These are phyloP conservation scores for Oopsacas minuta DNA, from an alignment of 37 sponge, comb jelly and placozoan species.

Conservation along the genomic window DNA sequence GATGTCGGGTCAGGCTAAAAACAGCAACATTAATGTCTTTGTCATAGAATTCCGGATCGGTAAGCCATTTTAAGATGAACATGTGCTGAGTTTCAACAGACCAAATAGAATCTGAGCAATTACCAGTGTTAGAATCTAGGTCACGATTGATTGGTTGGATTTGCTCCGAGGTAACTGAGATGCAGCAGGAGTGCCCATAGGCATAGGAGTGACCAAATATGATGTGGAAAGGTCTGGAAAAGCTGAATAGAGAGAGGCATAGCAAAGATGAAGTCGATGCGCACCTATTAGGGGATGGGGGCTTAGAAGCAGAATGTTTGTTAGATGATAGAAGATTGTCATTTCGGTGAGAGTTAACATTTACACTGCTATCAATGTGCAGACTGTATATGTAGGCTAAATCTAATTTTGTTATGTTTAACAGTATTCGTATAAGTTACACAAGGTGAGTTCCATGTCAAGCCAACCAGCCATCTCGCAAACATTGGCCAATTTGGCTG, in stretches of 20 bases:
- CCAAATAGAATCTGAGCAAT: not conserved
- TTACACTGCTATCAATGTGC: not conserved
- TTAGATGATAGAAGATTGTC: not conserved
- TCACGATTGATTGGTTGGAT: not conserved
- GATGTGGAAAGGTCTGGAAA: not conserved
- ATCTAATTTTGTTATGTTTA: not conserved
- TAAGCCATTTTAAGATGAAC: not conserved
- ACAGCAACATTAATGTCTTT: not conserved
- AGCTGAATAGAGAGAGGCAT: not conserved
- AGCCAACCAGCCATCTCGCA: no score
- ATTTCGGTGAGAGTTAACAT: not conserved
- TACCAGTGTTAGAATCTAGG: not conserved
- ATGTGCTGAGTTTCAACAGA: not conserved
- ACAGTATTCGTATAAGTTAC: no score
- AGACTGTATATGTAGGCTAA: not conserved
- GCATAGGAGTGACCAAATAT: not conserved
- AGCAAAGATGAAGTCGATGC: no score
- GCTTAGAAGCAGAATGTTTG: not conserved
- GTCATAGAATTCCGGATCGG: not conserved
- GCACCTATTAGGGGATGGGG: not conserved
- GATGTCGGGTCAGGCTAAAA: not conserved
- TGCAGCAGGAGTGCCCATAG: not conserved
- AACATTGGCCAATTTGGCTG: no score
- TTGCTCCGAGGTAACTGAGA: not conserved
- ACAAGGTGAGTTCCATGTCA: no score